Conservation (phyloP, 2,888 invertebrate genomes). For the Amaurobius ferox region DNA sequence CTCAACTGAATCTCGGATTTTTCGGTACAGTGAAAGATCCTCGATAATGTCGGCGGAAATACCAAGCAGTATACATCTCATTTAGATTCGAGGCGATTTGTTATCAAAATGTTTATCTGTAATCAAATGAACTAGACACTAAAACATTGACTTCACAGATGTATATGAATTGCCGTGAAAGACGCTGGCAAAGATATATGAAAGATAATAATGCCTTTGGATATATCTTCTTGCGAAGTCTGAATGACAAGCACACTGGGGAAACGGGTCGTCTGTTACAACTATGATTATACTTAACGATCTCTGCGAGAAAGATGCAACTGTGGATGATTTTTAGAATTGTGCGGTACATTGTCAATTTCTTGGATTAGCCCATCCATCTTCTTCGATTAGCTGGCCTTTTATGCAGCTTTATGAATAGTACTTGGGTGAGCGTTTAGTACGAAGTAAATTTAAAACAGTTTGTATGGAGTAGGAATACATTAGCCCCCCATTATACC, state of each 20-base stretch:
- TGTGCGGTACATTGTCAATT: neutral
- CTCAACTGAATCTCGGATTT: neutral
- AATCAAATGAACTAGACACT: conserved; percentile 52
- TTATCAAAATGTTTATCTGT: conserved; percentile 55
- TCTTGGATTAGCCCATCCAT: neutral
- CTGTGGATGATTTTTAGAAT: conserved; percentile 8
- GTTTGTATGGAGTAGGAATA: too few relatives aligned
- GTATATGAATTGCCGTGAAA: conserved; percentile 54
- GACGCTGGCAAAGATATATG: conserved; percentile 50
- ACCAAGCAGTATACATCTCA: conserved; percentile 13
- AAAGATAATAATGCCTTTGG: conserved; percentile 39
- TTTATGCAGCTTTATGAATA: neutral
- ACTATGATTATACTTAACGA: conserved; percentile 67
- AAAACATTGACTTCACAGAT: conserved; percentile 56
- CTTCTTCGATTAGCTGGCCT: neutral
- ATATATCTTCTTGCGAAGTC: conserved; percentile 13
- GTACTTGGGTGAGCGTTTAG: neutral
- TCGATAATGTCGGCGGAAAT: neutral
- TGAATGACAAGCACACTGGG: conserved; percentile 51
- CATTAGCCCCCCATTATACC: too few relatives aligned
- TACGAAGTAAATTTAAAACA: too few relatives aligned
- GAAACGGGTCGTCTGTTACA: conserved; percentile 62
- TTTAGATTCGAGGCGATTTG: conserved; percentile 53
- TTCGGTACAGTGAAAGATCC: neutral
- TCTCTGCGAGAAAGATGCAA: conserved; percentile 41